Base-by-base conservation (phyloP, 2,888 invertebrate genomes). In the Entomobrya multifasciata region DNA sequence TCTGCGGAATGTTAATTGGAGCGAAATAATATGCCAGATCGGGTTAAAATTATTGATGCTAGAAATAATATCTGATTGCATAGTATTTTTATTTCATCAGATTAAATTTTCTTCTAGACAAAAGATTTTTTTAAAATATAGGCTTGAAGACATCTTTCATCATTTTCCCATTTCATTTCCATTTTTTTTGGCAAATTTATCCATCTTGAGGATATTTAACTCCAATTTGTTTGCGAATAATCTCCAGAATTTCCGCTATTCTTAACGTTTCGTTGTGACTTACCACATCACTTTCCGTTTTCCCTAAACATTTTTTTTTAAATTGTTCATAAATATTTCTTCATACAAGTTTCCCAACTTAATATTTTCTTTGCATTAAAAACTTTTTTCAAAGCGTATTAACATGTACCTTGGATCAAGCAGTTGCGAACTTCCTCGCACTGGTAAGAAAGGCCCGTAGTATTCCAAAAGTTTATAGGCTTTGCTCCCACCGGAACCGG, bases 361-460 rank as follows among this genome's bases (percentile, higher is more conserved):
- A n/a, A n/a, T n/a, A n/a, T n/a, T n/a, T n/a, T n/a, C n/a, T n/a
- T n/a, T n/a, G n/a, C n/a, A n/a, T n/a, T n/a, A n/a, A n/a, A n/a
- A n/a, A n/a, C n/a, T n/a, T n/a, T n/a, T n/a, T n/a, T n/a, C n/a
- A n/a, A n/a, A n/a, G n/a, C n/a, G n/a, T n/a, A n/a, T n/a, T n/a
- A n/a, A n/a, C n/a, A n/a, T n/a, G 70, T 92, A 6, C 36, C 36
- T 36, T 36, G 92, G 87, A 93, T 93, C 52, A 97, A 94, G 91
- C 96, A 96, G 87, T 94, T 93, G 91, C 96, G 94, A 76, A 95
- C 96, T 92, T 96, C 96, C 90, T 95, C 94, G 47, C 96, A 97
- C 93, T 97, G 95, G 92, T 96, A 97, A 88, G 94, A 93, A 70
- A 97, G 93, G 1, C 96, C 96, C 25, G 94, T 95, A 88, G 96